phyloP scores from a whole-genome alignment of 2,888 invertebrate species.

The Heliconius erato region DNA sequence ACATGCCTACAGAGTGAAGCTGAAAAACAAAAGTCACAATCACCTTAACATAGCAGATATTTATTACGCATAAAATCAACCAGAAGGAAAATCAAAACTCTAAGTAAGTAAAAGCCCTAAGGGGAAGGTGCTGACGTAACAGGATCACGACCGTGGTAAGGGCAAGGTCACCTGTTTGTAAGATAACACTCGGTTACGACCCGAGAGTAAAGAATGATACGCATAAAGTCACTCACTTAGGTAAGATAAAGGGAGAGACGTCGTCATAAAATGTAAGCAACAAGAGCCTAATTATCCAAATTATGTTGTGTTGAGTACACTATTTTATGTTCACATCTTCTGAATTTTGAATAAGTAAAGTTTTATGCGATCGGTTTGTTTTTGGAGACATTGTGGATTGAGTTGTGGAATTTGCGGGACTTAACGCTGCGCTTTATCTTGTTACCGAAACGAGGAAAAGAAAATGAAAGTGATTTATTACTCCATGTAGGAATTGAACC shows the following conservation, averaged over 20 bases:
- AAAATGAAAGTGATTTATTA: too few species aligned
- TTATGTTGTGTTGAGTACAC: background rate
- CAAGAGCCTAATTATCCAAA: slow-evolving; percentile 11
- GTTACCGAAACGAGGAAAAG: too few species aligned
- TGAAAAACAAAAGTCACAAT: too few species aligned
- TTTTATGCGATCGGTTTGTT: too few species aligned
- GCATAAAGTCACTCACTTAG: slow-evolving; percentile 20
- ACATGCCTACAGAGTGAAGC: too few species aligned
- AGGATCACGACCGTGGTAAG: slow-evolving; percentile 1
- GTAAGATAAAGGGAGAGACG: background rate
- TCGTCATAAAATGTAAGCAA: slow-evolving; percentile 4
- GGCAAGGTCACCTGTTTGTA: slow-evolving; percentile 7
- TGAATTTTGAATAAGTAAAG: too few species aligned
- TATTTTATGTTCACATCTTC: background rate
- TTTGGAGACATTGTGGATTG: too few species aligned
- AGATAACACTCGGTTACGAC: slow-evolving; percentile 19
- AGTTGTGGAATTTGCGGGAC: too few species aligned
- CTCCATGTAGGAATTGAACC: too few species aligned
- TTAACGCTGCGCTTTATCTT: too few species aligned
- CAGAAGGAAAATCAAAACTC: background rate
- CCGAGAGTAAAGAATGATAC: background rate
- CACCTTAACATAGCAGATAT: too few species aligned
- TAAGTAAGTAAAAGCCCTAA: background rate
- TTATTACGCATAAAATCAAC: background rate
- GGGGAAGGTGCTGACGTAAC: background rate